phyloP scores from a whole-genome alignment of 2,888 invertebrate species.

The Drosophila fulvimacula region DNA sequence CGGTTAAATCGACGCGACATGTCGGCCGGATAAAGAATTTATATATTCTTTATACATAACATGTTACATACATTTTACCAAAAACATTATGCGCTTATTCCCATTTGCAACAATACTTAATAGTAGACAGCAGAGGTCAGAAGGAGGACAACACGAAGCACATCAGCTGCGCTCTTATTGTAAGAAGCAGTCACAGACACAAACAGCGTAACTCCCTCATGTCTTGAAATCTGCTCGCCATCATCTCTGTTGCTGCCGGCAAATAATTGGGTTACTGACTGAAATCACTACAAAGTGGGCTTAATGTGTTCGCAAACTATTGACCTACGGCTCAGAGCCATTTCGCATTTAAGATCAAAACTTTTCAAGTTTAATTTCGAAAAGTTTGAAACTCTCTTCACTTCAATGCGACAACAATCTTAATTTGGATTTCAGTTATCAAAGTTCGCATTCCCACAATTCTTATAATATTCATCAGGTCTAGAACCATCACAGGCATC shows the following conservation, averaged over 20 bases:
- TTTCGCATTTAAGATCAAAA: too few relatives aligned
- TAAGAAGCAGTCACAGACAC: background rate
- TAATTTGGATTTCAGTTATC: conserved; percentile 8
- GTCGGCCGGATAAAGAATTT: too few relatives aligned
- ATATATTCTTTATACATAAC: too few relatives aligned
- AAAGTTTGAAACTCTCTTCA: too few relatives aligned
- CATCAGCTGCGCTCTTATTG: background rate
- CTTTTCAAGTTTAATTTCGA: too few relatives aligned
- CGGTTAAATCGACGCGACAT: too few relatives aligned
- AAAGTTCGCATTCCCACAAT: conserved; percentile 3
- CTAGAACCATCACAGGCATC: too few relatives aligned
- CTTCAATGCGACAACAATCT: conserved; percentile 16
- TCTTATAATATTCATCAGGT: conserved; percentile 21
- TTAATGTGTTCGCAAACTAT: conserved; percentile 63
- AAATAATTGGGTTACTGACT: conserved; percentile 72
- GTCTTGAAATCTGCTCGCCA: background rate
- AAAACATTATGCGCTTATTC: too few relatives aligned
- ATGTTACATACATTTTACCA: too few relatives aligned
- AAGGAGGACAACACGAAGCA: background rate
- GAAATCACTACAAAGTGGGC: conserved; percentile 68
- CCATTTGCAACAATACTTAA: too few relatives aligned
- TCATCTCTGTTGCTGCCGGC: conserved; percentile 15
- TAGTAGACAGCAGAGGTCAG: too few relatives aligned
- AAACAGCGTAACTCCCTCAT: conserved; percentile 8
- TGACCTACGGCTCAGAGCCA: too few relatives aligned